Evolutionary conservation across 2,888 invertebrate genomes (phyloP).

Genomic region (Calameuta idolon): DNA sequence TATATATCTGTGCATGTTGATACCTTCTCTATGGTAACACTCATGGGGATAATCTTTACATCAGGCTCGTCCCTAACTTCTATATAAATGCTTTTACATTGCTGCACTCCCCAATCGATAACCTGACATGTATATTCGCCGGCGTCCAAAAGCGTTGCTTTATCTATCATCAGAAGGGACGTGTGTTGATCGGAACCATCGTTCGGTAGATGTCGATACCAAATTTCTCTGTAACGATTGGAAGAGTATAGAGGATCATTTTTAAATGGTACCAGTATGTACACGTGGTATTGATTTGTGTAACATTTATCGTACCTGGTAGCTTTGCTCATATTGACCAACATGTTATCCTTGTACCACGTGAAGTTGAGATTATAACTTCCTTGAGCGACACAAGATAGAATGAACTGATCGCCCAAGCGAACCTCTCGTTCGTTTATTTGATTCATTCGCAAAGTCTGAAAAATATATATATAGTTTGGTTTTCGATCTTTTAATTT

Average conservation of each 20-base stretch:
- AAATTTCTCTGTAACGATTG: constrained; percentile 56
- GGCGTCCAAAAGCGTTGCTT: constrained; percentile 77
- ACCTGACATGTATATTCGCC: constrained; percentile 86
- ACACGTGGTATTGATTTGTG: neutral
- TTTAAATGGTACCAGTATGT: neutral
- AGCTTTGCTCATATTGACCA: constrained; percentile 80
- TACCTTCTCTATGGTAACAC: constrained; percentile 79
- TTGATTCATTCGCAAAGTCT: constrained; percentile 62
- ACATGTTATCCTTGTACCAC: constrained; percentile 85
- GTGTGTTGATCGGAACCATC: constrained; percentile 72
- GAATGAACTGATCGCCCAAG: constrained; percentile 81
- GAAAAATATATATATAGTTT: constrained; percentile 4
- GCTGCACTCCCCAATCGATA: constrained; percentile 76
- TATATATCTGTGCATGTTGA: constrained; percentile 12
- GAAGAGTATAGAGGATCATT: neutral
- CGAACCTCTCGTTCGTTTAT: constrained; percentile 68
- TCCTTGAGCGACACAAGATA: constrained; percentile 83
- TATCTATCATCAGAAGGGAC: constrained; percentile 79
- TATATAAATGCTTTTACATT: constrained; percentile 75
- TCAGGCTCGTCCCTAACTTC: constrained; percentile 74
- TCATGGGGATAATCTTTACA: constrained; percentile 78
- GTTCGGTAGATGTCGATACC: constrained; percentile 66
- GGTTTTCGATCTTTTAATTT: neutral
- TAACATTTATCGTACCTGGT: constrained; percentile 71
- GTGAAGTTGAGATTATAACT: constrained; percentile 80